Percentiles rank a stretch among this genome's conserved stretches.
Conservation (phyloP, 2,888 invertebrate species). For the Polyploca ridens region DNA sequence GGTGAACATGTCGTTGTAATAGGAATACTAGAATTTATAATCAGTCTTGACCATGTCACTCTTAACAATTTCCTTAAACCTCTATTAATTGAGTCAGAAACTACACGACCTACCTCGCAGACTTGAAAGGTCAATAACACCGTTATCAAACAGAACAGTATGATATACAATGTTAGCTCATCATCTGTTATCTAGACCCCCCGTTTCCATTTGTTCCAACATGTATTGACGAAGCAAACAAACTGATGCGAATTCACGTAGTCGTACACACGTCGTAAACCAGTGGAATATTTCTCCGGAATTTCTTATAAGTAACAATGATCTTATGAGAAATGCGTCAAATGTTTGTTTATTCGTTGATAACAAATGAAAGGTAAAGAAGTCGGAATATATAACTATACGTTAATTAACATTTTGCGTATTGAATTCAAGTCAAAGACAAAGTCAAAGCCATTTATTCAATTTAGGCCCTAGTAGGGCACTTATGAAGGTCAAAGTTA, state of each 20-base stretch:
- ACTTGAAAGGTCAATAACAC: neutral
- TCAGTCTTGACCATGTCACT: too few species aligned
- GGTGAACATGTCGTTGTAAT: too few species aligned
- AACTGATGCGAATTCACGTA: neutral
- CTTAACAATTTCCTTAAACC: too few species aligned
- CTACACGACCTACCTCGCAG: slow-evolving; percentile 1
- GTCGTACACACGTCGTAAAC: neutral
- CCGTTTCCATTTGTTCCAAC: neutral
- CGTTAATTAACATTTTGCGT: too few species aligned
- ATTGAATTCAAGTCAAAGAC: too few species aligned
- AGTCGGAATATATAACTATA: neutral
- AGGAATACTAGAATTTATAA: too few species aligned
- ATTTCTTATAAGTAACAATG: neutral
- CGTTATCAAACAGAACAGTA: neutral
- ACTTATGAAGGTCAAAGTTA: too few species aligned
- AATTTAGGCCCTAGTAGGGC: too few species aligned
- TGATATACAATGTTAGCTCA: neutral
- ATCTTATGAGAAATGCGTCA: neutral
- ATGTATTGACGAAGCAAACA: neutral
- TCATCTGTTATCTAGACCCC: neutral
- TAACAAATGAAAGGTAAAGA: neutral
- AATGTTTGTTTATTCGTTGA: neutral
- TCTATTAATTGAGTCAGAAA: neutral
- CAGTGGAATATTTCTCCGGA: neutral
- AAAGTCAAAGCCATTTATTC: too few species aligned